Evolutionary conservation across 2,888 invertebrate species (phyloP), one percentile per base, ranked within the genome.

Genomic region (Halocaridina rubra): DNA sequence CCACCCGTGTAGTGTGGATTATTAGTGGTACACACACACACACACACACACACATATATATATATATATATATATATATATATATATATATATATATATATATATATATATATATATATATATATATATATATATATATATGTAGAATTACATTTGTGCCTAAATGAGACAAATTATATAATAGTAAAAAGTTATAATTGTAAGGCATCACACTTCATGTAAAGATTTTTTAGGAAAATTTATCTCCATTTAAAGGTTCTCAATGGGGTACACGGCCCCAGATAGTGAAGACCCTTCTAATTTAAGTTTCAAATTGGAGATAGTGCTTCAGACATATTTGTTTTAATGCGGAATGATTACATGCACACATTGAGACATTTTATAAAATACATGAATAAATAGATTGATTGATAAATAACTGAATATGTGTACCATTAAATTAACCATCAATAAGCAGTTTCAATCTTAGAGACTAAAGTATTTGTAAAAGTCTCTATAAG

Each of bases 1-100:
- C n/a, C n/a, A n/a, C n/a, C n/a, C n/a, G n/a, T n/a, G n/a, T n/a
- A n/a, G n/a, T n/a, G n/a, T n/a, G n/a, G n/a, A n/a, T n/a, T n/a
- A n/a, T n/a, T n/a, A n/a, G n/a, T n/a, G n/a, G n/a, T n/a, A 67
- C 67, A 67, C 27, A 27, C 67, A 67, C 67, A 67, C 67, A 67
- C 67, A 67, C 67, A 67, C 67, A 67, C 67, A 67, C 67, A 67
- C 67, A 67, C 67, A 67, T 29, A 67, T 29, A 67, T 29, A 67
- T 29, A 67, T 29, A 67, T 29, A 67, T 29, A 67, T 16, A 10
- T 5, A 10, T 29, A 10, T 29, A 22, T 13, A 22, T 16, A 22
- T 16, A 67, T 16, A 22, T 5, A 19, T 27, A 13, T 27, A 19
- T 27, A 22, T 5, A 22, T 29, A 13, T 27, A 13, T 29, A 5